Evolutionary conservation across 1,140 invertebrate species (phyloP), one percentile per base, ranked within the genome.

Genomic region (Drosophila fuyamai): DNA sequence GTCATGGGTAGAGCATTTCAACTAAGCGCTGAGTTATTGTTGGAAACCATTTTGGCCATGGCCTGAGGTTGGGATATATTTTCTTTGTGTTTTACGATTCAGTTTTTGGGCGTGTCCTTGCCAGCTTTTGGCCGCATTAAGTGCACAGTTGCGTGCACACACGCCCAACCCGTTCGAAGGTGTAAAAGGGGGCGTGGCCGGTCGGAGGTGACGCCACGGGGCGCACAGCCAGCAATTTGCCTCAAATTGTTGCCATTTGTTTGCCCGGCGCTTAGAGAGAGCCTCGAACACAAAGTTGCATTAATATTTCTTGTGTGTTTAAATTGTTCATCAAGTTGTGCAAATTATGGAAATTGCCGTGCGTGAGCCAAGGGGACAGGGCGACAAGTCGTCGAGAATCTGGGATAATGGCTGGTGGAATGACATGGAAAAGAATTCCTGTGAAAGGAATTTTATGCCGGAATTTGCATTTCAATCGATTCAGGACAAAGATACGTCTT

Each of bases 191-290:
- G 82, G 82, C 82, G 82, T 85, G 82, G 44, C 53, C 51, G 43
- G 47, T 67, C 67, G 74, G 67, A 74, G 66, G 77, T 76, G 63
- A 70, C 81, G 74, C 81, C 62, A 65, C 55, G 74, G 81, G 82
- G 81, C 61, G 78, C 68, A 65, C 82, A 72, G 74, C 72, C 58
- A 62, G 82, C 81, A 85, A 85, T 85, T 85, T 85, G 75, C 63
- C 84, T 85, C 81, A 86, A 85, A 85, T 85, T 86, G 82, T 85
- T 85, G 82, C 82, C 82, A 85, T 85, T 85, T 85, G 82, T 85
- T 79, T 68, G 74, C 58, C 73, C 51, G 76, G 66, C 81, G 72
- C 73, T 84, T 76, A 79, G 74, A 54, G 47, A 46, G 44, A 16
- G 18, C 38, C 56, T 23, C 41, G 27, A 44, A 60, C 32, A 60